Evolutionary conservation across 2,888 invertebrate genomes (phyloP).

Genomic region (Ormyrus nitidulus): DNA sequence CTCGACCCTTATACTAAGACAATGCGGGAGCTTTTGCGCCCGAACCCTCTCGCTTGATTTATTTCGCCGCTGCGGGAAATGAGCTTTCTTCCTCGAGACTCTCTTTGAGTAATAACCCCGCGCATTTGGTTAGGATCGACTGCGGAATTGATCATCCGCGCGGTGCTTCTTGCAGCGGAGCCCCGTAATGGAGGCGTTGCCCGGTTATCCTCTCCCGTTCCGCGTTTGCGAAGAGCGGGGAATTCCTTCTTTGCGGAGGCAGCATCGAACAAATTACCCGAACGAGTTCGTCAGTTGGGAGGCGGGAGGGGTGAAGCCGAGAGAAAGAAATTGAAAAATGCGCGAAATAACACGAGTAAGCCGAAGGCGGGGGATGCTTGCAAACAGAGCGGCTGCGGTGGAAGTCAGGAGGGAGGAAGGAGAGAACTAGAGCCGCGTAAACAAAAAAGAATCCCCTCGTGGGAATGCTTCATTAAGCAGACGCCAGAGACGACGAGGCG

Average conservation of each 20-base stretch:
- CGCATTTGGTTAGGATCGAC: neutral
- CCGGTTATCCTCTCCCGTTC: no score
- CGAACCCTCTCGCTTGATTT: conserved; percentile 41
- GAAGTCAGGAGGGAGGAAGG: neutral
- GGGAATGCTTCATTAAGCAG: conserved; percentile 70
- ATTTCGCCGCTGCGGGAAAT: conserved; percentile 42
- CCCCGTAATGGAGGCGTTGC: no score
- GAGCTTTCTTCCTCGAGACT: conserved; percentile 21
- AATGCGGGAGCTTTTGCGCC: conserved; percentile 48
- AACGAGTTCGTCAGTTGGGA: neutral
- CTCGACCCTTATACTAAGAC: conserved; percentile 46
- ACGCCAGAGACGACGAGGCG: conserved; percentile 61
- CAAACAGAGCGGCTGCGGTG: neutral
- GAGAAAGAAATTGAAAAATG: conserved; percentile 29
- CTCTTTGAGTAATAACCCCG: neutral
- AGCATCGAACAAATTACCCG: conserved; percentile 7
- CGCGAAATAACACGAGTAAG: neutral
- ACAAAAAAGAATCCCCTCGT: conserved; percentile 56
- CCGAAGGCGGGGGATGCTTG: neutral
- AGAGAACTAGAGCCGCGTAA: conserved; percentile 26
- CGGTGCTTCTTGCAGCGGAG: no score
- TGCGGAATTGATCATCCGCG: no score
- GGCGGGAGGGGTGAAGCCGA: neutral
- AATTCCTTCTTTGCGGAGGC: no score
- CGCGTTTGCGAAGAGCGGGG: no score